Conservation (phyloP, 1,140 invertebrate species). For the Ceratina calcarata region DNA sequence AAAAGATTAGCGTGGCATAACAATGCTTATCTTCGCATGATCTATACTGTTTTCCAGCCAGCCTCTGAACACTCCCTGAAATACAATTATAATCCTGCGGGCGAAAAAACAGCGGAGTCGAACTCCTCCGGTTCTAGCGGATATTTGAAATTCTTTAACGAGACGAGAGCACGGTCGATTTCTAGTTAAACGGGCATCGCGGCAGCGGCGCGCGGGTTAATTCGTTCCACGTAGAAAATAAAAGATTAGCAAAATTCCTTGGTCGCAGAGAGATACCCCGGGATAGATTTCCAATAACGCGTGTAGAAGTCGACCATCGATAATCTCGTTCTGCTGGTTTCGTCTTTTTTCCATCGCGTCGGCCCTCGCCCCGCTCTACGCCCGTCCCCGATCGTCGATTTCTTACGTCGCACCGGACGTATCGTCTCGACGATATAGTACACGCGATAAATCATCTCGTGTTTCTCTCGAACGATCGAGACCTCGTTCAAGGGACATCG, state of each 20-base stretch:
- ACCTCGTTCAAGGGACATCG: slow-evolving; percentile 19
- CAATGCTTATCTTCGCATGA: slow-evolving; percentile 6
- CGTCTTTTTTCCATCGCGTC: slow-evolving; percentile 29
- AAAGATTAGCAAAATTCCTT: slow-evolving; percentile 31
- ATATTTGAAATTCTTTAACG: slow-evolving; percentile 38
- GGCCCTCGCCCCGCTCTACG: slow-evolving; percentile 1
- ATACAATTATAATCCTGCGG: not conserved
- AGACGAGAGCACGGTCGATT: not conserved
- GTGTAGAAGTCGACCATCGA: slow-evolving; percentile 35
- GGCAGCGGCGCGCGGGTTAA: not conserved
- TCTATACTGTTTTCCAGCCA: not conserved
- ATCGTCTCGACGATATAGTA: slow-evolving; percentile 53
- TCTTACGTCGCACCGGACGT: slow-evolving; percentile 54
- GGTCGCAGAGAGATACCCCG: not conserved
- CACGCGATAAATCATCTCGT: slow-evolving; percentile 64
- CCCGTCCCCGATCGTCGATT: slow-evolving; percentile 47
- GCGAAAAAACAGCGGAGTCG: not conserved
- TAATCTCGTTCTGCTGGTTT: slow-evolving; percentile 52
- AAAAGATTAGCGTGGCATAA: slow-evolving; percentile 2
- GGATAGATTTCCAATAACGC: slow-evolving; percentile 58
- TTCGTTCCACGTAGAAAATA: slow-evolving; percentile 33
- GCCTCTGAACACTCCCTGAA: too few relatives aligned
- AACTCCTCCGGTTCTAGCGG: not conserved
- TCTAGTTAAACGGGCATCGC: not conserved
- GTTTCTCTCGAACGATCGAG: slow-evolving; percentile 38